Base-by-base conservation (phyloP, 2,113 vertebrate genomes). In the Syrmaticus mikado region DNA sequence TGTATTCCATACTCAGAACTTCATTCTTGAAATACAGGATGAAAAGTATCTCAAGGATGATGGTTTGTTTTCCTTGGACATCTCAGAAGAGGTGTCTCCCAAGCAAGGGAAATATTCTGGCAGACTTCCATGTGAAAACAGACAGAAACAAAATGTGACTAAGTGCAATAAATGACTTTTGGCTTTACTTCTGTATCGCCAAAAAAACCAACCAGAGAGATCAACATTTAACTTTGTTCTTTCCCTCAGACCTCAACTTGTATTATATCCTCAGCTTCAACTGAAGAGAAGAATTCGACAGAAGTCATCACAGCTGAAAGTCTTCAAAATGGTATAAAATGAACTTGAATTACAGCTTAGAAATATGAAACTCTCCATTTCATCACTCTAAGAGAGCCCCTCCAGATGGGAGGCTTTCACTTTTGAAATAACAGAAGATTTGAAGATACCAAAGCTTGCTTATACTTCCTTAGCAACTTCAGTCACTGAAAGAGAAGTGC, bases 21-120 rank as follows among this genome's bases (percentile, higher is more conserved):
- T 94, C 10, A 89, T 85, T 73, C 41, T 82, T 67, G 85, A 87
- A 82, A 79, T 62, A 61, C 13, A 89, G 46, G 58, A 75, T 72
- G 30, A 93, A 70, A 94, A 92, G 75, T 66, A 82, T 10, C 83
- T 86, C 43, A 68, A 84, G 57, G 41, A 82, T 30, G 40, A 88
- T 21, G 34, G 57, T 72, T 94, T 67, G 34, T 60, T 83, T 90
- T 88, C 72, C 41, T 91, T 52, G 50, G 61, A 53, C 46, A 46
- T 67, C 32, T 93, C 76, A 62, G 24, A 46, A 87, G 13, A 82
- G 72, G 22, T 25, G 6, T n/a, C 16, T 48, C 45, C 36, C 40
- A 89, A 52, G 45, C 19, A 91, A 73, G 24, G 82, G 30, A 81
- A 15, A 5, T 4, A 77, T 80, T 80, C 66, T 91, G 48, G 52